phyloP scores from a whole-genome alignment of 2,888 invertebrate species.

The Macaria liturata region DNA sequence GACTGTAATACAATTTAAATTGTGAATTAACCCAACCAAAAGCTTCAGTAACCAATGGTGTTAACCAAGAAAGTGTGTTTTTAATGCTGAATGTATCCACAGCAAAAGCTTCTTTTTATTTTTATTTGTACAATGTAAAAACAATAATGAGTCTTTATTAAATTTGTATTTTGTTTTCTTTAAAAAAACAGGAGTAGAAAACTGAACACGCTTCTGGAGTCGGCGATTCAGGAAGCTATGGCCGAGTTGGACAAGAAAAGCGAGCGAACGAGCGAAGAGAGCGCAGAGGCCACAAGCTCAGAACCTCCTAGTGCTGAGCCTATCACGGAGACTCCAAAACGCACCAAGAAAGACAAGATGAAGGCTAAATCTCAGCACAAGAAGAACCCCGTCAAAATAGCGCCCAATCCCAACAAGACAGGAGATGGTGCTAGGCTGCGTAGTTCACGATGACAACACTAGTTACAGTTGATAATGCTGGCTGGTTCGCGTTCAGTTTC shows the following conservation, averaged over 20 bases:
- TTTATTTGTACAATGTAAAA: no score
- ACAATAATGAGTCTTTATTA: no score
- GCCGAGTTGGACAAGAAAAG: slow-evolving; percentile 91
- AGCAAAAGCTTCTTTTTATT: slow-evolving; percentile 3
- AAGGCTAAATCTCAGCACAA: slow-evolving; percentile 54
- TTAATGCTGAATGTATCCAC: slow-evolving; percentile 37
- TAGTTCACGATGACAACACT: slow-evolving; percentile 72
- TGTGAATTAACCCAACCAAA: no score
- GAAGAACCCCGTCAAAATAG: slow-evolving; percentile 50
- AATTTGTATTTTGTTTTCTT: slow-evolving; percentile 28
- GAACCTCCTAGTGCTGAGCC: slow-evolving; percentile 28
- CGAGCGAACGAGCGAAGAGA: slow-evolving; percentile 41
- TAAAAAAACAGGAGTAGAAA: slow-evolving; percentile 90
- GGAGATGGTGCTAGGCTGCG: slow-evolving; percentile 73
- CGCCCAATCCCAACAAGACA: slow-evolving; percentile 48
- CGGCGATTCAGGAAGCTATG: slow-evolving; percentile 97
- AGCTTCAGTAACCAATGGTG: no score
- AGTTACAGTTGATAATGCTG: background rate
- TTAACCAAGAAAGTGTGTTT: no score
- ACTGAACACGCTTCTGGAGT: slow-evolving; percentile 94
- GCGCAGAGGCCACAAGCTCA: slow-evolving; percentile 17
- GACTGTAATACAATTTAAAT: no score
- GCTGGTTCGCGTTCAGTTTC: no score
- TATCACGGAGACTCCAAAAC: slow-evolving; percentile 51
- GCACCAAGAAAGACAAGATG: slow-evolving; percentile 53